Conservation (phyloP, 2,113 vertebrate genomes). For the Apteryx owenii region DNA sequence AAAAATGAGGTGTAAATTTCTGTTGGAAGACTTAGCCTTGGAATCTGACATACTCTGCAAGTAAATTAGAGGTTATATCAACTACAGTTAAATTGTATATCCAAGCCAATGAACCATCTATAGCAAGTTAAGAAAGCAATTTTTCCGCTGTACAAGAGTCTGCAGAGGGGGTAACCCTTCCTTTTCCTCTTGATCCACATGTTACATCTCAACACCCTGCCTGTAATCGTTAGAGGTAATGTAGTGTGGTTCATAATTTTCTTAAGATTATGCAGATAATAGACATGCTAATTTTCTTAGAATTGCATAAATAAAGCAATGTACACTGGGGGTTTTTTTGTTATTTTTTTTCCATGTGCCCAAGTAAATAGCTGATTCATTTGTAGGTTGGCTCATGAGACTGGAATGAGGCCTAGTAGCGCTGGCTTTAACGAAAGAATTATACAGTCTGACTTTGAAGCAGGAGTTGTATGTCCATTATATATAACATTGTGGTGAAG, state of each 20-base stretch:
- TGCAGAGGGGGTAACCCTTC: not conserved
- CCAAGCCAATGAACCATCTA: not conserved
- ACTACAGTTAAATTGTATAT: not conserved
- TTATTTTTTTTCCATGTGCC: not conserved
- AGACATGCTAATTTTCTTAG: not conserved
- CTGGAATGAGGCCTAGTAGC: not conserved
- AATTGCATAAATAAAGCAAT: not conserved
- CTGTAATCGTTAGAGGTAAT: not conserved
- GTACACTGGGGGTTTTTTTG: not conserved
- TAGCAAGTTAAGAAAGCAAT: not conserved
- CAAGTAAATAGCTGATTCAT: not conserved
- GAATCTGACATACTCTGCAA: not conserved
- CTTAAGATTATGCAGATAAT: not conserved
- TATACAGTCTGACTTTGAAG: not conserved
- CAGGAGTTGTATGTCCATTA: not conserved
- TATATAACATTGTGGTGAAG: not conserved
- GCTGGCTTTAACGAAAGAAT: not conserved
- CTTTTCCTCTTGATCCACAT: not conserved
- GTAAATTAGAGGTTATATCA: not conserved
- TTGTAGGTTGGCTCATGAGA: not conserved
- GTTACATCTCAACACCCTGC: not conserved
- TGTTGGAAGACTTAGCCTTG: not conserved
- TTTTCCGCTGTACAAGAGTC: not conserved
- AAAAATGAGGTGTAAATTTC: not conserved
- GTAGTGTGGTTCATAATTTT: not conserved